Evolutionary conservation across 2,797 vertebrate species (phyloP), one percentile per base, ranked within the genome.

Genomic region (Gallirallus australis): DNA sequence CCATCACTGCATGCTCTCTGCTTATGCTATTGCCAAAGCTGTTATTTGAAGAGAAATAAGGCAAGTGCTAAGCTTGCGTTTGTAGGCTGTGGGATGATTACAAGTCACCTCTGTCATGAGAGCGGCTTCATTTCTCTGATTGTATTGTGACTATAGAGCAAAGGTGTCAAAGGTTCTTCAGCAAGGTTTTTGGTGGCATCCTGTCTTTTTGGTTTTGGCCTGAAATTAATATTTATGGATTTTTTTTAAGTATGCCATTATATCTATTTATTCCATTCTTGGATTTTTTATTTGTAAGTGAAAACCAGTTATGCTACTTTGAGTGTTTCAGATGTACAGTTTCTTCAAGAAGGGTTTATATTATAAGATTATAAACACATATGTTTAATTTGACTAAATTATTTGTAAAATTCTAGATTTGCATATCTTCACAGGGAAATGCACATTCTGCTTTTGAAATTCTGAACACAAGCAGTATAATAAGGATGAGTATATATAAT

Each of bases 21-120:
- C 86, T 87, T 31, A 18, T 50, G 54, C 83, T 95, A 48, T 80
- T 77, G 91, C 48, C 72, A 69, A 15, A 70, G 77, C 82, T 80
- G 85, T 60, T 82, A 40, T 20, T 59, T 27, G 64, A 31, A 64
- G 37, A 69, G 63, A 52, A 65, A 78, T 20, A 12, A 28, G 52
- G 37, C 1, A 60, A 82, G 68, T 68, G 73, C 88, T 52, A 11
- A 45, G 30, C 65, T 93, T 79, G 85, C 24, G 0, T 42, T 79
- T 90, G 59, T 16, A 35, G 82, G 30, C 76, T 61, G 45, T 15
- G 16, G 10, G 48, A 3, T 0, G 1, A 23, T 37, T 64, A 30
- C 27, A 76, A 82, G 66, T 93, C 83, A 82, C 83, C 90, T 90
- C 50, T 79, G 52, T 52, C 73, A 16, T 47, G 45, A 72, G 39